Conservation (phyloP, 2,113 vertebrate species). For the Bujurquina vittata region DNA sequence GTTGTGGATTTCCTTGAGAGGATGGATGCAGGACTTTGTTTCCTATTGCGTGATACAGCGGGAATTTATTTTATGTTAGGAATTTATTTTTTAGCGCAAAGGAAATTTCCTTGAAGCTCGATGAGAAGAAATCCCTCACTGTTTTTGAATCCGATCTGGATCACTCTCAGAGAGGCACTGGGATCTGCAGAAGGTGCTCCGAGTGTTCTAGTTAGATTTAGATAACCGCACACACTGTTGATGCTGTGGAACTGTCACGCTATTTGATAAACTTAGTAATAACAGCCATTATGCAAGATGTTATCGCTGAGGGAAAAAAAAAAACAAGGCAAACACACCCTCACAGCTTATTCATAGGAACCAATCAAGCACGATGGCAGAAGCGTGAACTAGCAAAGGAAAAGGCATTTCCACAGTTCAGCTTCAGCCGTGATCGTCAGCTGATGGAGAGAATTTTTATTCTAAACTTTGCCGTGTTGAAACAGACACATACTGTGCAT, state of each 20-base stretch:
- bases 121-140: fast-evolving
- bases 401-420: background rate
- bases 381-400: background rate
- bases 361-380: background rate
- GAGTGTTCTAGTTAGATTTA: background rate
- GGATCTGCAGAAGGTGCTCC: background rate
- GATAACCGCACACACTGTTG: background rate
- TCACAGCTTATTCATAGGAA: background rate
- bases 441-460: slow-evolving; percentile 18
- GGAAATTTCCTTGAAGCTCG: background rate
- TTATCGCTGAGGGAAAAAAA: background rate
- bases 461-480: background rate
- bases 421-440: slow-evolving; percentile 22
- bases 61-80: background rate
- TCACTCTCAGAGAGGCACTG: background rate
- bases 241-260: background rate
- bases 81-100: background rate
- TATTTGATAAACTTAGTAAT: background rate
- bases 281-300: slow-evolving; percentile 17
- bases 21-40: background rate
- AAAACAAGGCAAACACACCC: background rate
- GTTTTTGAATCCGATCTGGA: fast-evolving
- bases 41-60: background rate
- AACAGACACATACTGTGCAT: slow-evolving; percentile 32
- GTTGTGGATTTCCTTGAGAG: no score